A percentile compares a stretch with the other conserved stretches of the same genome.
phyloP scores from a whole-genome alignment of 2,113 vertebrate species.

The Malaclemys terrapin region DNA sequence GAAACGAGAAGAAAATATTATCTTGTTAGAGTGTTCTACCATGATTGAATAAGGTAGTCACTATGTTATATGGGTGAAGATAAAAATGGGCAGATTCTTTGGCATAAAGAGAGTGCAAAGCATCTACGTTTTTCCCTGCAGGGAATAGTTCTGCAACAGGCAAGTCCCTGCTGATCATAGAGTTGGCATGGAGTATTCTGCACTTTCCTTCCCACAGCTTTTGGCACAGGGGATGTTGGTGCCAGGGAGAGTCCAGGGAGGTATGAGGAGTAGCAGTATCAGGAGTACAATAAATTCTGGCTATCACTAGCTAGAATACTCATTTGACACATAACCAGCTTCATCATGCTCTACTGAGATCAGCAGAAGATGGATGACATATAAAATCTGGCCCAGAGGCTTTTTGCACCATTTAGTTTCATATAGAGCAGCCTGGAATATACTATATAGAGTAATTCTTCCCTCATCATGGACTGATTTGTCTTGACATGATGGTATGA shows the following conservation, averaged over 20 bases:
- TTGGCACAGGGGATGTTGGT: not conserved
- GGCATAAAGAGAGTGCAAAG: not conserved
- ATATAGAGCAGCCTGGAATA: not conserved
- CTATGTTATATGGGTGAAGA: not conserved
- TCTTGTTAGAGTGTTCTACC: not conserved
- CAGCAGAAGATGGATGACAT: not conserved
- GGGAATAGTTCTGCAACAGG: not conserved
- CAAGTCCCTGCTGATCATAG: not conserved
- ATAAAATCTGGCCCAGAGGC: not conserved
- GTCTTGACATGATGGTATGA: not conserved
- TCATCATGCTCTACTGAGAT: not conserved
- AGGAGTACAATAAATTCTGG: not conserved
- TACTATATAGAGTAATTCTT: not conserved
- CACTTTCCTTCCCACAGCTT: not conserved
- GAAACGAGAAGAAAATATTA: not conserved
- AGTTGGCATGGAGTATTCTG: not conserved
- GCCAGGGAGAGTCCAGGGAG: not conserved
- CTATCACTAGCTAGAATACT: not conserved
- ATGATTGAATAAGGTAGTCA: not conserved
- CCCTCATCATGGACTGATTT: not conserved
- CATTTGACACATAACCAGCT: not conserved
- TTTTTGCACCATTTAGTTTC: not conserved
- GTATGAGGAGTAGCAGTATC: not conserved
- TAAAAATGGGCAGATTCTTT: not conserved
- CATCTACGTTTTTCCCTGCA: not conserved